These are phyloP conservation scores for Fissipunctia ypsillon DNA, from an alignment of 2,888 invertebrate genomes.

Conservation along the genomic window DNA sequence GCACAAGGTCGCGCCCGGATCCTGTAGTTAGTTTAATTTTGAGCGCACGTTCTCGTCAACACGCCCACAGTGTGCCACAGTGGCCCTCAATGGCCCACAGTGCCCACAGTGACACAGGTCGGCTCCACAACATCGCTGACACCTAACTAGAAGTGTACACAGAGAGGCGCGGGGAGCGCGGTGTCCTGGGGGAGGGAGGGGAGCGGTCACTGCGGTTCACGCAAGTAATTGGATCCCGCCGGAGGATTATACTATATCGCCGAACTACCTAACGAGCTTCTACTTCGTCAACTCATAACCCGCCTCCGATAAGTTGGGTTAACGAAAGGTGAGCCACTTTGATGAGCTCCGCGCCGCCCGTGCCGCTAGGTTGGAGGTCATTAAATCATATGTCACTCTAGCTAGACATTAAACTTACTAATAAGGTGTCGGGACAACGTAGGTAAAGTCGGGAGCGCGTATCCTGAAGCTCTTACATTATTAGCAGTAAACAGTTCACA, in stretches of 20 bases:
- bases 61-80: not conserved
- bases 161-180: not conserved
- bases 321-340: conserved; percentile 19
- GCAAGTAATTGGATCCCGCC: conserved; percentile 61
- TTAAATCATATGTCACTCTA: conserved; percentile 12
- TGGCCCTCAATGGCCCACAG: not conserved
- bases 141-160: conserved; percentile 23
- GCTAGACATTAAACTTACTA: conserved; percentile 11
- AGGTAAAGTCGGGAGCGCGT: not conserved
- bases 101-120: conserved; percentile 1
- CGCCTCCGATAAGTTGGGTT: conserved; percentile 28
- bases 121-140: conserved; percentile 1
- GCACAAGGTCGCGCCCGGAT: not conserved
- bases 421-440: not conserved
- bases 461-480: not conserved
- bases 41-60: conserved; percentile 12
- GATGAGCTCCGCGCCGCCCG: not conserved
- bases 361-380: not conserved
- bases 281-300: conserved; percentile 40
- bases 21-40: conserved; percentile 11
- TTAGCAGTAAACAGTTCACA: conserved; percentile 11
- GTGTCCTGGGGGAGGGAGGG: not conserved
- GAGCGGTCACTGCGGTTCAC: conserved; percentile 42
- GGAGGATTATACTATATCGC: conserved; percentile 56
- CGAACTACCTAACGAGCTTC: conserved; percentile 54